A percentile compares a stretch with the other conserved stretches of the same genome.
These are phyloP conservation scores for Clistopyga incitator DNA, from an alignment of 2,888 invertebrate species.

Conservation along the genomic window DNA sequence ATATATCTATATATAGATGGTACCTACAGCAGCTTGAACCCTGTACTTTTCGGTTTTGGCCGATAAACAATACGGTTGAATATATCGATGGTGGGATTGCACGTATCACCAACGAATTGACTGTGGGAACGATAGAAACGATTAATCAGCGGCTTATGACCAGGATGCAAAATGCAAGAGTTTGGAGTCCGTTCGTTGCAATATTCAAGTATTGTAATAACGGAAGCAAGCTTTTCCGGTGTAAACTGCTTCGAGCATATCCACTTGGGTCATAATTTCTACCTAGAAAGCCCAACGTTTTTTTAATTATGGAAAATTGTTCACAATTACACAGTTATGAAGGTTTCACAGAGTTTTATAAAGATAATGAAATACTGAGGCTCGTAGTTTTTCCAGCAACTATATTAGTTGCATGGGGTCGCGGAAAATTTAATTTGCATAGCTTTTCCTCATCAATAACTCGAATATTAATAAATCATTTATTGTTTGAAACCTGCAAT, in stretches of 20 bases:
- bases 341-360: background rate
- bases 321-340: background rate
- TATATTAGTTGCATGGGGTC: background rate
- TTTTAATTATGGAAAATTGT: background rate
- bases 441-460: background rate
- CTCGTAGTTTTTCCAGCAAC: background rate
- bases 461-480: background rate
- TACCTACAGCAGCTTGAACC: background rate
- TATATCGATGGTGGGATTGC: constrained; percentile 20
- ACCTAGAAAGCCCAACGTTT: background rate
- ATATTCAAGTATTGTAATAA: background rate
- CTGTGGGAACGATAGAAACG: background rate
- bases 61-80: background rate
- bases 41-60: background rate
- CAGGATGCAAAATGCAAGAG: constrained; percentile 7
- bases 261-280: background rate
- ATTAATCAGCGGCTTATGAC: constrained; percentile 17
- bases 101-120: background rate
- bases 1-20: constrained; percentile 26
- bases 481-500: background rate
- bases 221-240: background rate
- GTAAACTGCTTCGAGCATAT: background rate
- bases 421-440: background rate
- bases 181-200: background rate
- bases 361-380: background rate